Base-by-base conservation (phyloP, 2,113 vertebrate species). In the Neodon shergylaensis region DNA sequence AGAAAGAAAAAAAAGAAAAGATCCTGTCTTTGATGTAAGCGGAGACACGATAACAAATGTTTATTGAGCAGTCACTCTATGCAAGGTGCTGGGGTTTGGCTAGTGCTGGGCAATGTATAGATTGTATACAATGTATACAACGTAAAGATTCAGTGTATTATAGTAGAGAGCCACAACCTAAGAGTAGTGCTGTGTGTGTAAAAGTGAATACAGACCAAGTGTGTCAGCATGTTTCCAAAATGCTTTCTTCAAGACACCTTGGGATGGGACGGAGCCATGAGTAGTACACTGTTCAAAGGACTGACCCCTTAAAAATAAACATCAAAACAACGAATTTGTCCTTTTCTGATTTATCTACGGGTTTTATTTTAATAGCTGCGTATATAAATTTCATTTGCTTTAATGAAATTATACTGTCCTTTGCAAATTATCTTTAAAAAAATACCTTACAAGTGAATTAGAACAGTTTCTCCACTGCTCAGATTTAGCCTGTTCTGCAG, bases 381-480 rank as follows among this genome's bases (percentile, higher is more conserved):
- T 92, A 92, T 31, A 47, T 49, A 88, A 72, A 91, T 91, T 94
- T 82, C 90, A 88, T 96, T 97, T 97, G 97, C 76, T 85, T 78
- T 78, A 88, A 76, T 94, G 90, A 92, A 93, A 97, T 97, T 95
- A 96, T 94, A 94, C 94, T 98, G 92, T 91, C 92, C 84, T 22
- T 93, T 95, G 68, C 13, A 96, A 73, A 81, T 91, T 93, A 86
- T 92, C 79, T 91, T 77, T 82, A 94, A 52, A 54, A 49, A 76
- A 86, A 89, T 22, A 1, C n/a, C 87, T 93, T 63, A 90, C 14
- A 88, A 96, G 58, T 21, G 19, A 58, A 47, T 97, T 81, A 68
- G 87, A 95, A 87, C 89, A 26, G 52, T n/a, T 87, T 96, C 21
- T 93, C 0, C 66, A 76, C 87, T 88, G 42, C 17, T 94, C 28